phyloP scores from a whole-genome alignment of 2,113 vertebrate genomes.

The Pygoscelis adeliae region DNA sequence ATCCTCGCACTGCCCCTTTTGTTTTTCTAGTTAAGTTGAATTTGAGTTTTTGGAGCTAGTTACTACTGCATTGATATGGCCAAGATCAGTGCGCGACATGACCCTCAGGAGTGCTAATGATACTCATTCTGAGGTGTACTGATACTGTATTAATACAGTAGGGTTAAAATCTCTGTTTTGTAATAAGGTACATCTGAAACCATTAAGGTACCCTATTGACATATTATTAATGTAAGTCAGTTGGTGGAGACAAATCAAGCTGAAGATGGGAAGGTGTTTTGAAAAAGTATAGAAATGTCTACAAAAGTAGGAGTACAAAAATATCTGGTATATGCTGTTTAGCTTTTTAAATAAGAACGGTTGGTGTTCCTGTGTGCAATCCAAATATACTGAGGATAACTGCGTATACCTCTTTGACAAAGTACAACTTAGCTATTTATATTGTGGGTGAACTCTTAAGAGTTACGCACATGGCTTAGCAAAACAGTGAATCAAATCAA shows the following conservation, averaged over 20 bases:
- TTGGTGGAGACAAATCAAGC: neutral
- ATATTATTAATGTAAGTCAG: neutral
- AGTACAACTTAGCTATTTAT: neutral
- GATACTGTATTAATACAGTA: neutral
- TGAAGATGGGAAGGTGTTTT: neutral
- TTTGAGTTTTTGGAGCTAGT: neutral
- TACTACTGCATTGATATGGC: neutral
- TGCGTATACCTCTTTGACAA: neutral
- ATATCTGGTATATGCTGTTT: neutral
- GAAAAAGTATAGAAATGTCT: neutral
- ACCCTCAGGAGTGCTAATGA: rapidly evolving
- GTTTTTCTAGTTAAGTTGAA: neutral
- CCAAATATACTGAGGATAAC: neutral
- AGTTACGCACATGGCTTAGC: neutral
- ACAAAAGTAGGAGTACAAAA: neutral
- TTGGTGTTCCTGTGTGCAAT: neutral
- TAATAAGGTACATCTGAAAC: neutral
- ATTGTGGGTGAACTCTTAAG: neutral
- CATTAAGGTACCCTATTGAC: neutral
- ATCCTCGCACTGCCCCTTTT: rapidly evolving
- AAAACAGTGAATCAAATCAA: neutral
- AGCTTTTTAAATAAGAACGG: neutral
- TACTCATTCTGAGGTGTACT: neutral
- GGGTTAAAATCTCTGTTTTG: neutral
- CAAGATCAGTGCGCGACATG: neutral